Base-by-base conservation (phyloP, 2,888 invertebrate species). In the Apamea sordens region DNA sequence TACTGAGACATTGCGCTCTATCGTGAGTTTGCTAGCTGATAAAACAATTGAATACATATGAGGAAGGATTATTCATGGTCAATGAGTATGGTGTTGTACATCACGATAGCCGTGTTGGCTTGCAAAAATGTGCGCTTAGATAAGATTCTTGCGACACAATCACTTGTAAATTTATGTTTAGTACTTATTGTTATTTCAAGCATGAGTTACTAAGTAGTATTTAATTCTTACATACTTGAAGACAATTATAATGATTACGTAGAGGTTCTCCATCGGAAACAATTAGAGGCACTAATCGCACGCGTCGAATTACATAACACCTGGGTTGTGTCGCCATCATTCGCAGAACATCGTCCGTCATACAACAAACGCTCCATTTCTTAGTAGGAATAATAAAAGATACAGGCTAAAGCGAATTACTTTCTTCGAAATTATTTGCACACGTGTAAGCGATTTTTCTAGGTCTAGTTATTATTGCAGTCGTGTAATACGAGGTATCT, bases 301-400 rank as follows among this genome's bases (percentile, higher is more conserved):
- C 28, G 71, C 18, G 24, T 83, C 83, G 7, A 44, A 15, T 78
- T 78, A 64, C 79, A 24, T n/a, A 21, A 15, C 78, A 72, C 67
- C 67, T 72, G 79, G 63, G 61, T 32, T 50, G 28, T 59, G 36
- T 83, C 71, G 61, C 47, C n/a, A 32, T 56, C 11, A 63, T 82
- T 82, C 83, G 41, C 53, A 77, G 77, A 83, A 82, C 24, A 36
- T 61, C n/a, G 61, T 15, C 53, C 36, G 76, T 44, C 53, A n/a
- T 53, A 83, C 70, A 77, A 77, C 68, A n/a, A 73, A 47, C 65
- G 59, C 28, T 44, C 41, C 32, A 68, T 71, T 82, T 71, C 83
- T 71, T 47, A 36, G 82, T 68, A 80, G 8, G 15, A 36, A 28
- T 24, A 44, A 44, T n/a, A 53, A n/a, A 28, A 28, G 7, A 24